phyloP scores from a whole-genome alignment of 1,140 invertebrate genomes.

The Mylabris phalerata region DNA sequence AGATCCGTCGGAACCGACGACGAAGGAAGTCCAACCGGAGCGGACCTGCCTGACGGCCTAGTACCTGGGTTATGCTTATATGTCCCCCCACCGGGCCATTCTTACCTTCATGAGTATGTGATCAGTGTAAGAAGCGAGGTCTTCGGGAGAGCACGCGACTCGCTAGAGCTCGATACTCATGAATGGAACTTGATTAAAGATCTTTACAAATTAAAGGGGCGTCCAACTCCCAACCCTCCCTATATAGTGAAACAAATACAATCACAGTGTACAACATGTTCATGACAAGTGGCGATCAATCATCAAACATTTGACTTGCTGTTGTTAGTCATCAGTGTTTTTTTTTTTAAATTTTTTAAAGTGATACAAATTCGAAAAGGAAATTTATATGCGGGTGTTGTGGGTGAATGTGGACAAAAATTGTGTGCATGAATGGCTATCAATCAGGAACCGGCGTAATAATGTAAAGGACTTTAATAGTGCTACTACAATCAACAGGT shows the following conservation, averaged over 20 bases:
- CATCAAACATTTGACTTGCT: too few species aligned
- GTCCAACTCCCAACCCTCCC: too few species aligned
- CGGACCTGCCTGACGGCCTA: conserved; percentile 38
- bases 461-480: background rate
- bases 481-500: conserved; percentile 18
- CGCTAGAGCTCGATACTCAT: conserved; percentile 19
- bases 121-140: conserved; percentile 43
- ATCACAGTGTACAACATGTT: too few species aligned
- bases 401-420: too few species aligned
- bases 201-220: too few species aligned
- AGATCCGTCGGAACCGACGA: conserved; percentile 6
- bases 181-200: conserved; percentile 25
- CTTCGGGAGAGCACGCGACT: conserved; percentile 38
- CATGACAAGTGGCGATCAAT: too few species aligned
- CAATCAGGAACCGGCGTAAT: background rate
- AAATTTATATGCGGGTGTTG: too few species aligned
- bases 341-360: too few species aligned
- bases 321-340: too few species aligned
- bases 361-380: too few species aligned
- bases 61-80: conserved; percentile 31
- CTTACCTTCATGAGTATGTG: conserved; percentile 43
- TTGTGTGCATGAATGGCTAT: background rate
- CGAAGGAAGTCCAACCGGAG: conserved; percentile 4
- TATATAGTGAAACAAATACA: too few species aligned
- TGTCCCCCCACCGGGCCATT: conserved; percentile 40